These are phyloP conservation scores for Pyrocephalus nanus DNA, from an alignment of 2,797 vertebrate species.

Conservation along the genomic window DNA sequence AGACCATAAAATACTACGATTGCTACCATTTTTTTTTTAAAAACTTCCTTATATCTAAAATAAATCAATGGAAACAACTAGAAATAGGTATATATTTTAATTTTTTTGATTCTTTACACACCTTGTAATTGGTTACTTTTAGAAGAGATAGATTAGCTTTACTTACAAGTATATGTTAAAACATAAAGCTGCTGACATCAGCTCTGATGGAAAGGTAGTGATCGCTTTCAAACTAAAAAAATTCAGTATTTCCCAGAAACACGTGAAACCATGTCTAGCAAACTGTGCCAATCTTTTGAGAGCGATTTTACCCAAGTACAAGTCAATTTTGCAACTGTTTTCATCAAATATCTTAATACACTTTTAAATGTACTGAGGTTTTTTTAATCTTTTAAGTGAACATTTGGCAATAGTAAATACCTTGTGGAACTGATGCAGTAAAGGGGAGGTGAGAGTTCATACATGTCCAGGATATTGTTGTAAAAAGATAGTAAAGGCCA, in stretches of 20 bases:
- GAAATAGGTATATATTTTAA: not conserved
- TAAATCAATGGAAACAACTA: not conserved
- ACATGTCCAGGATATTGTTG: not conserved
- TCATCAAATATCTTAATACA: not conserved
- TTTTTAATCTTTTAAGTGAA: not conserved
- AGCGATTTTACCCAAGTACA: not conserved
- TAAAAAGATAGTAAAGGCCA: not conserved
- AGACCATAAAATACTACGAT: not conserved
- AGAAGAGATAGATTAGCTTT: slow-evolving; percentile 9
- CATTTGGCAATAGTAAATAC: not conserved
- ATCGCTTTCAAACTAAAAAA: not conserved
- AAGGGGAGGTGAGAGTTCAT: not conserved
- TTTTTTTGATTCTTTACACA: not conserved
- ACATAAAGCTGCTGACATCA: not conserved
- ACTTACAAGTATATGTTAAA: not conserved
- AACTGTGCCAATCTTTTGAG: not conserved
- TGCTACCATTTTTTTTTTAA: not conserved
- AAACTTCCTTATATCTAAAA: not conserved
- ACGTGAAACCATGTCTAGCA: not conserved
- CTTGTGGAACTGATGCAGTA: not conserved
- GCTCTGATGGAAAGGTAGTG: not conserved
- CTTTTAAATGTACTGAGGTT: not conserved
- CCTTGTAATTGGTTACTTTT: not conserved
- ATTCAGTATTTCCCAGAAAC: not conserved
- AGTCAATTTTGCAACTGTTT: not conserved